Evolutionary conservation across 2,113 vertebrate genomes (phyloP).

Genomic region (Xyliphius kryptos): DNA sequence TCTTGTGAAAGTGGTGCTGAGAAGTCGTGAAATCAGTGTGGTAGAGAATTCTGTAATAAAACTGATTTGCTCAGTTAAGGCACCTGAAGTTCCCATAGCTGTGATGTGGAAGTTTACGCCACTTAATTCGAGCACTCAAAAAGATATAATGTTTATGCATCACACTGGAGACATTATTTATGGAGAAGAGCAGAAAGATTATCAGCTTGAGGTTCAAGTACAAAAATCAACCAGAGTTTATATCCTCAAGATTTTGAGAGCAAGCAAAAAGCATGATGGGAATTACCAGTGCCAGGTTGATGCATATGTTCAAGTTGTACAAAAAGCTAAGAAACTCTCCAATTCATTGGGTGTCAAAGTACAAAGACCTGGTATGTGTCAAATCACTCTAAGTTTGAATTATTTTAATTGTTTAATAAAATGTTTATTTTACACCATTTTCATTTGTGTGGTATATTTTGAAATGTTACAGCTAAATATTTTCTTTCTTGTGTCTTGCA

Average conservation of each 20-base stretch:
- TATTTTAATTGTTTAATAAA: too few species aligned
- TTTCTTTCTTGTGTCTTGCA: conserved; percentile 12
- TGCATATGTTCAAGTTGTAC: conserved; percentile 52
- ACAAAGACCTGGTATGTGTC: conserved; percentile 64
- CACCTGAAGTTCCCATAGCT: conserved; percentile 35
- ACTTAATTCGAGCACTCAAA: not conserved
- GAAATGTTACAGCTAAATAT: too few species aligned
- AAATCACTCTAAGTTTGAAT: not conserved
- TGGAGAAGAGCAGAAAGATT: conserved; percentile 47
- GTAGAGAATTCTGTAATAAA: conserved; percentile 42
- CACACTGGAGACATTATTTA: conserved; percentile 61
- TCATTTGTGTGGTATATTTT: too few species aligned
- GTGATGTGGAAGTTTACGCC: conserved; percentile 68
- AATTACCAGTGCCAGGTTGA: conserved; percentile 65
- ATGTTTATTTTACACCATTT: too few species aligned
- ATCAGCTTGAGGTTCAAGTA: conserved; percentile 55
- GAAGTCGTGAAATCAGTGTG: not conserved
- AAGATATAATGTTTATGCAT: conserved; percentile 54
- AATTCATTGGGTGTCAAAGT: conserved; percentile 58
- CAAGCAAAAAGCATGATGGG: conserved; percentile 52
- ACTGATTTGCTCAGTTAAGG: conserved; percentile 52
- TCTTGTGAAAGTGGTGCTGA: conserved; percentile 44
- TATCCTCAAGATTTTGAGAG: conserved; percentile 55
- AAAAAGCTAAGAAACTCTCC: conserved; percentile 47
- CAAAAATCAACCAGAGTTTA: conserved; percentile 12